These are phyloP conservation scores for Crotalus viridis DNA, from an alignment of 2,113 vertebrate species.

Conservation along the genomic window DNA sequence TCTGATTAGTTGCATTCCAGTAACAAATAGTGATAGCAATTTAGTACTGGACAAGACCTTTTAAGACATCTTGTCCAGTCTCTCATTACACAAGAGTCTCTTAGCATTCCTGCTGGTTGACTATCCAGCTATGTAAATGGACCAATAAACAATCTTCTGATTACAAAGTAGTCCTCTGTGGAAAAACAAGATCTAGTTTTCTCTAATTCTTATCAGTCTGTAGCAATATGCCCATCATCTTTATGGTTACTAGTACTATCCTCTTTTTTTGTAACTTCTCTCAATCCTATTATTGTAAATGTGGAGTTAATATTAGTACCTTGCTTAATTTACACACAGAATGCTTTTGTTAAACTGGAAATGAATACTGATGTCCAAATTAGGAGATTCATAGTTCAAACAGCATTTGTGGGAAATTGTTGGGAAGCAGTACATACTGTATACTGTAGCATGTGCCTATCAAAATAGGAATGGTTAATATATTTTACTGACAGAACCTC, in stretches of 20 bases:
- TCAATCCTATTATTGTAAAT: not conserved
- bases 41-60: not conserved
- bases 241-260: not conserved
- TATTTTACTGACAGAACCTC: slow-evolving; percentile 65
- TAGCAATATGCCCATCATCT: not conserved
- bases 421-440: slow-evolving; percentile 46
- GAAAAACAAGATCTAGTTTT: not conserved
- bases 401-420: slow-evolving; percentile 65
- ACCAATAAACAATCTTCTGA: not conserved
- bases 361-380: slow-evolving; percentile 56
- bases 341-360: slow-evolving; percentile 43
- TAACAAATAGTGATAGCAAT: not conserved
- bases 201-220: not conserved
- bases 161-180: not conserved
- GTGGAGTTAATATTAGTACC: slow-evolving; percentile 18
- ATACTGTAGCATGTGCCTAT: slow-evolving; percentile 51
- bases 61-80: not conserved
- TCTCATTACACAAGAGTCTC: not conserved
- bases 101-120: not conserved
- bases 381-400: slow-evolving; percentile 61
- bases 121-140: not conserved
- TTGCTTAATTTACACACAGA: slow-evolving; percentile 31
- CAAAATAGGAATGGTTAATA: slow-evolving; percentile 62
- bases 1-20: not conserved
- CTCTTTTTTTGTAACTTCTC: slow-evolving; percentile 18